Evolutionary conservation across 37 sponge, comb jelly and placozoan species (phyloP), one percentile per base, ranked within the genome.

Genomic region (Spongilla lacustris): DNA sequence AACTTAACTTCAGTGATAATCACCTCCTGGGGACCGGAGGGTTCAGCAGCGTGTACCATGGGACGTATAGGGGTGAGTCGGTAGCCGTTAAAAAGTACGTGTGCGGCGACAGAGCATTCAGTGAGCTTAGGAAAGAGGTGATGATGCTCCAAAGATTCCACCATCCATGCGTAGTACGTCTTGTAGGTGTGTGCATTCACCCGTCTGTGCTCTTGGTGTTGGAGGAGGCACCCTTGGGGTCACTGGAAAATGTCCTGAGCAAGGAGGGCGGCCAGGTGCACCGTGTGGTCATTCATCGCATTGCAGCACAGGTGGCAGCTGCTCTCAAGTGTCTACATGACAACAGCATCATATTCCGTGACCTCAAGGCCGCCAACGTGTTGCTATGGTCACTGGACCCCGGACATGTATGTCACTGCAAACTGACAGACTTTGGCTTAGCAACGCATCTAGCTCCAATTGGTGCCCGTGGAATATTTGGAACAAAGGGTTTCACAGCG

Each of bases 61-160:
- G 95, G 0, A 84, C 78, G 12, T 90, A 82, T 69, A 67, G 81
- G 0, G 91, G 80, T 3, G 83, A 88, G 50, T 85, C 91, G n/a
- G 91, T 97, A 12, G 95, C 95, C 46, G 88, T 97, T 27, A 94
- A 96, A 84, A 86, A 78, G 78, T 91, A 91, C 41, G 31, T 81
- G 0, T 50, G 72, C 19, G 36, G 58, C 0, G 92, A 87, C 26
- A 83, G 86, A 12, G 93, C 85, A 2, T 87, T 92, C 38, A 21
- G 71, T 21, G 96, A 95, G 86, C 83, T 95, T 21, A 76, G 96
- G 17, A 66, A 73, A 23, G 96, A 95, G 69, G 82, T 89, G 25
- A 89, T 73, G 31, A 41, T 97, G 0, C 81, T 97, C 0, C 91
- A 94, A 78, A 85, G 78, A 30, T 76, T 76, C 5, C 84, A 91